Evolutionary conservation across 1,140 invertebrate genomes (phyloP).

Genomic region (Drosophila yakuba): DNA sequence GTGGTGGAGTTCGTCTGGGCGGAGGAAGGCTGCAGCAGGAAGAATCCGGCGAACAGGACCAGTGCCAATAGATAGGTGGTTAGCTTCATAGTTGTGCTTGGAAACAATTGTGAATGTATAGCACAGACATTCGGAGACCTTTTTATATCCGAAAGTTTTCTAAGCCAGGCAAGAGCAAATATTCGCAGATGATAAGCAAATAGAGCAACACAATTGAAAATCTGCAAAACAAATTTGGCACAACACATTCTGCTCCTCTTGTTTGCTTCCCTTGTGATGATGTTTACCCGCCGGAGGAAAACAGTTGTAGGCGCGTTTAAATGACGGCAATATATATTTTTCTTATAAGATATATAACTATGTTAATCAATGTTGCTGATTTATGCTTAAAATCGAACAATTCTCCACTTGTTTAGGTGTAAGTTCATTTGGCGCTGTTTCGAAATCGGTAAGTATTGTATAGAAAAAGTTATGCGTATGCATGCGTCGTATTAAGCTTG

Average conservation of each 20-base stretch:
- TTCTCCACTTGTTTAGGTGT: constrained; percentile 58
- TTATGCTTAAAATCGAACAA: constrained; percentile 71
- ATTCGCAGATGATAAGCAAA: constrained; percentile 14
- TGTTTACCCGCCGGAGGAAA: constrained; percentile 18
- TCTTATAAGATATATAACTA: constrained; percentile 42
- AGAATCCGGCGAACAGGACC: constrained; percentile 23
- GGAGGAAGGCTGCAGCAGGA: constrained; percentile 13
- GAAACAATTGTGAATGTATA: constrained; percentile 10
- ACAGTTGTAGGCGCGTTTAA: constrained; percentile 24
- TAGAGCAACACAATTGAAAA: constrained; percentile 15
- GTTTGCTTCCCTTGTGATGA: not conserved
- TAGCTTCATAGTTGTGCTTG: constrained; percentile 25
- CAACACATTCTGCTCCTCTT: constrained; percentile 1
- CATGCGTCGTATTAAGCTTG: constrained; percentile 37
- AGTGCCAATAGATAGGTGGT: constrained; percentile 30
- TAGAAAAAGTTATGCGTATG: constrained; percentile 56
- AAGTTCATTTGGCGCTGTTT: constrained; percentile 79
- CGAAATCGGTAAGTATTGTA: constrained; percentile 63
- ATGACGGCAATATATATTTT: constrained; percentile 43
- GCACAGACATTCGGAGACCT: not conserved
- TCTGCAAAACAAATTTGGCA: constrained; percentile 19
- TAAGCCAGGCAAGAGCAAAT: constrained; percentile 6
- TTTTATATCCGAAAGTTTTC: constrained; percentile 18
- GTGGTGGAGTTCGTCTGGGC: constrained; percentile 25
- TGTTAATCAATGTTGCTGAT: constrained; percentile 44